These are phyloP conservation scores for Empidonax alnorum DNA, from an alignment of 2,113 vertebrate genomes.

Conservation along the genomic window DNA sequence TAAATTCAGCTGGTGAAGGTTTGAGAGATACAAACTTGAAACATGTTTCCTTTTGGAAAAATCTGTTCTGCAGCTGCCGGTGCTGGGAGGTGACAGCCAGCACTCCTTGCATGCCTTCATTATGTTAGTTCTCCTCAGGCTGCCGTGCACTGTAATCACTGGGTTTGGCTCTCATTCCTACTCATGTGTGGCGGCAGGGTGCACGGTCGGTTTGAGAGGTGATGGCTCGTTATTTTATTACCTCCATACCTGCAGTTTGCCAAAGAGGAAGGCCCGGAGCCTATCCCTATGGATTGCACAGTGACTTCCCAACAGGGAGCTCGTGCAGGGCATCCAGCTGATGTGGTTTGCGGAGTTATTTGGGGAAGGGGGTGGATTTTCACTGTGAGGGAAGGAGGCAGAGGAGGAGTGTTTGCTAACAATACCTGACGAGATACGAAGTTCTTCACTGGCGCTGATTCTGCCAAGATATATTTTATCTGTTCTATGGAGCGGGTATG, in stretches of 20 bases:
- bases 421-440: neutral
- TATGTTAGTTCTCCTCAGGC: neutral
- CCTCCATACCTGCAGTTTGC: neutral
- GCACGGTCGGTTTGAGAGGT: neutral
- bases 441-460: neutral
- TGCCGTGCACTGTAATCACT: neutral
- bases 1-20: neutral
- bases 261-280: neutral
- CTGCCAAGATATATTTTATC: neutral
- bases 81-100: neutral
- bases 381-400: neutral
- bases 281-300: accelerated
- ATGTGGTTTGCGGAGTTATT: accelerated
- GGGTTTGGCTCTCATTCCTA: neutral
- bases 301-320: neutral
- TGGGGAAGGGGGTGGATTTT: neutral
- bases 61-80: neutral
- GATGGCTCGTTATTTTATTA: neutral
- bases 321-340: neutral
- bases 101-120: accelerated
- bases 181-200: neutral
- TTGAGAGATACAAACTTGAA: neutral
- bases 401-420: conserved; percentile 15
- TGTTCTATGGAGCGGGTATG: neutral
- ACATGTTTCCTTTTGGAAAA: neutral